phyloP scores from a whole-genome alignment of 1,140 invertebrate genomes.

The Dendrolimus punctatus region DNA sequence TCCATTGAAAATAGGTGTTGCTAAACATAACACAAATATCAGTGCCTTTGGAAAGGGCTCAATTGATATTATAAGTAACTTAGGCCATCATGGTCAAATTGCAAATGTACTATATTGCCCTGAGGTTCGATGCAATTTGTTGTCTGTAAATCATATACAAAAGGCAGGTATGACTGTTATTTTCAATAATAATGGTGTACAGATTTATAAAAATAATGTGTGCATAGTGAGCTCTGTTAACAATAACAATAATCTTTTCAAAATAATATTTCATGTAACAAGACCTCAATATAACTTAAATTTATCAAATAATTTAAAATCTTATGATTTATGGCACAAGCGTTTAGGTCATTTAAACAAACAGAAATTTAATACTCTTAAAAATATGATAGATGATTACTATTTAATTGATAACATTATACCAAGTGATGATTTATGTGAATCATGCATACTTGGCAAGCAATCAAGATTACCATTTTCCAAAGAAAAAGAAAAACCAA shows the following conservation, averaged over 20 bases:
- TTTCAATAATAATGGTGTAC: too few relatives aligned
- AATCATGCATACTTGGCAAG: constrained; percentile 64
- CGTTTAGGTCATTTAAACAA: constrained; percentile 43
- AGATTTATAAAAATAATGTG: constrained; percentile 22
- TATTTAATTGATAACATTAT: constrained; percentile 12
- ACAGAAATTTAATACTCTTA: constrained; percentile 39
- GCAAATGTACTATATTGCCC: constrained; percentile 24
- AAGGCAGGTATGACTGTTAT: constrained; percentile 24
- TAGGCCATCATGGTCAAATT: constrained; percentile 17
- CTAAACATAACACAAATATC: constrained; percentile 28
- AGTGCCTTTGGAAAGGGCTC: constrained; percentile 27
- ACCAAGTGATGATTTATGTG: constrained; percentile 41
- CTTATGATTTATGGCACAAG: constrained; percentile 46
- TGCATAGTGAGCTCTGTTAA: constrained; percentile 29
- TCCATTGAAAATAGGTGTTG: constrained; percentile 20
- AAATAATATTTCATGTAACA: constrained; percentile 11
- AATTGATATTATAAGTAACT: constrained; percentile 10
- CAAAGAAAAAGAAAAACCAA: constrained; percentile 33
- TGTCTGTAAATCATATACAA: constrained; percentile 36
- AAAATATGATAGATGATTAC: constrained; percentile 38
- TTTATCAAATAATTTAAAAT: constrained; percentile 10
- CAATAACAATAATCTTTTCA: constrained; percentile 26
- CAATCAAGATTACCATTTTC: constrained; percentile 51
- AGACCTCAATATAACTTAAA: constrained; percentile 12
- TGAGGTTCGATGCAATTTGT: constrained; percentile 29